Evolutionary conservation across 2,888 invertebrate genomes (phyloP).

Genomic region (Tineola bisselliella): DNA sequence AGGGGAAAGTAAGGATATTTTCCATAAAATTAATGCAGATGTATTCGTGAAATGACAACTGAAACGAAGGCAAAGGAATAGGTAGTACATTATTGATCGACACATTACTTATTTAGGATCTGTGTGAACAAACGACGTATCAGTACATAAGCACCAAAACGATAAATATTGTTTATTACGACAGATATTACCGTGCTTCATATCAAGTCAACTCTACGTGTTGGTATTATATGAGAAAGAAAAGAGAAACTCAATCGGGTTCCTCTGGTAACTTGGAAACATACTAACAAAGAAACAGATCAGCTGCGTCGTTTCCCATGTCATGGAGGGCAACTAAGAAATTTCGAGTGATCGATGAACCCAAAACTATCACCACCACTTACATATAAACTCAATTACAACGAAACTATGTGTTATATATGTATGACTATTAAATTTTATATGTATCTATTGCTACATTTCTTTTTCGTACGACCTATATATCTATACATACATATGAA

Average conservation of each 20-base stretch:
- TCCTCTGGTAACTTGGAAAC: too few relatives aligned
- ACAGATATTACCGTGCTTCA: not conserved
- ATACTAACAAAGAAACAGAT: not conserved
- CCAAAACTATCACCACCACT: too few relatives aligned
- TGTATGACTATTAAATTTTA: too few relatives aligned
- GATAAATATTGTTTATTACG: not conserved
- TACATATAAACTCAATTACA: too few relatives aligned
- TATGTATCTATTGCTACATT: too few relatives aligned
- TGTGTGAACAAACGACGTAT: conserved; percentile 9
- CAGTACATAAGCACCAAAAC: not conserved
- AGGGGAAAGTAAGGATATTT: not conserved
- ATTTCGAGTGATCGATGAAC: too few relatives aligned
- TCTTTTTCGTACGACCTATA: too few relatives aligned
- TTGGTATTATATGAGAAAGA: too few relatives aligned
- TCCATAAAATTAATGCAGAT: conserved; percentile 2
- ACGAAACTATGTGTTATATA: too few relatives aligned
- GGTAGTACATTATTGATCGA: conserved; percentile 8
- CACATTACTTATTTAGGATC: conserved; percentile 13
- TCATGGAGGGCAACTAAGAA: not conserved
- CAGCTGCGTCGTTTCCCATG: not conserved
- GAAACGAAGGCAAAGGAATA: not conserved
- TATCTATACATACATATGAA: not conserved
- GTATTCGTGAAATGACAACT: not conserved
- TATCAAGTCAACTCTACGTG: not conserved
- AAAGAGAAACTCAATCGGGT: too few relatives aligned